phyloP scores from a whole-genome alignment of 2,113 vertebrate genomes.

The Ascaphus truei region DNA sequence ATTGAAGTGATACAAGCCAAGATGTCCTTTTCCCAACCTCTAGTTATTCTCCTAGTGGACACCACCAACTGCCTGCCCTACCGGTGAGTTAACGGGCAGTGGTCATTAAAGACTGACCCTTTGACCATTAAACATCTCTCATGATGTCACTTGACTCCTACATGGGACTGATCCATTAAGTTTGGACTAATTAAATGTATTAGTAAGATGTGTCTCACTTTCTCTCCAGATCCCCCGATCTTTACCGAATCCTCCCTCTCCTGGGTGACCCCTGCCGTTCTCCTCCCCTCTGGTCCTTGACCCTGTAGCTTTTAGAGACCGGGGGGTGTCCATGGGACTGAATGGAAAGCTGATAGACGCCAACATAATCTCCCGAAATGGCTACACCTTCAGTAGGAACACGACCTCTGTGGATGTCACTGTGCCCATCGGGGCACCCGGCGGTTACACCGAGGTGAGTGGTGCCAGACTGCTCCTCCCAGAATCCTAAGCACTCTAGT shows the following conservation, averaged over 20 bases:
- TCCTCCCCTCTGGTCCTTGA: conserved; percentile 55
- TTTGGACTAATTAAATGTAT: no score
- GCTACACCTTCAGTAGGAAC: conserved; percentile 40
- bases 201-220: no score
- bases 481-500: background rate
- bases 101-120: no score
- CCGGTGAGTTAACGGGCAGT: no score
- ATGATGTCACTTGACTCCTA: no score
- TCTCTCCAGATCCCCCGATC: conserved; percentile 56
- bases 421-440: conserved; percentile 36
- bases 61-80: conserved; percentile 54
- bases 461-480: background rate
- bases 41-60: conserved; percentile 51
- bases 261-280: conserved; percentile 59
- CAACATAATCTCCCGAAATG: conserved; percentile 29
- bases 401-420: background rate
- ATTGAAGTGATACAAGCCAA: conserved; percentile 61
- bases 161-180: no score
- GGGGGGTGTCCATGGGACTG: conserved; percentile 57
- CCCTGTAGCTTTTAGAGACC: background rate
- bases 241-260: conserved; percentile 50
- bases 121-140: no score
- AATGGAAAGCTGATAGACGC: conserved; percentile 49
- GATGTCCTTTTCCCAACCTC: conserved; percentile 56
- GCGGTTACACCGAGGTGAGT: conserved; percentile 34